phyloP scores from a whole-genome alignment of 2,797 vertebrate species.

The Chrysocyon brachyurus region DNA sequence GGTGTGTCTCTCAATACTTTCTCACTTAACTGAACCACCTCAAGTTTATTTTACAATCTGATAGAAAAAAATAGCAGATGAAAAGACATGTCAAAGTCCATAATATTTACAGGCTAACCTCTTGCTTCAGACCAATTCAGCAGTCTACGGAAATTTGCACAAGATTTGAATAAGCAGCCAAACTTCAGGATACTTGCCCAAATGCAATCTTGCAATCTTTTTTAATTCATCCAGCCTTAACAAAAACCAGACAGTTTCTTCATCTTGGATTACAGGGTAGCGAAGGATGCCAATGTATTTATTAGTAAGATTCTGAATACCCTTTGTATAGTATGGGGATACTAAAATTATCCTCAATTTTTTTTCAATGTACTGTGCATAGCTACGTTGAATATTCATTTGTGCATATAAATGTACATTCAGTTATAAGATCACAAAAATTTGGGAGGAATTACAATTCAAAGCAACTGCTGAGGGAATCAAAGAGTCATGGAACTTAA shows the following conservation, averaged over 20 bases:
- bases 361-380: neutral
- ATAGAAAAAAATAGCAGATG: conserved; percentile 30
- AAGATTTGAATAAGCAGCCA: conserved; percentile 71
- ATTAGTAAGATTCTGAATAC: conserved; percentile 57
- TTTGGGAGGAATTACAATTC: conserved; percentile 52
- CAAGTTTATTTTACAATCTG: conserved; percentile 57
- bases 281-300: conserved; percentile 20
- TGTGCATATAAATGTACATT: conserved; percentile 54
- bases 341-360: conserved; percentile 58
- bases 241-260: conserved; percentile 75
- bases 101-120: neutral
- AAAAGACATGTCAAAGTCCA: neutral
- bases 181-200: conserved; percentile 67
- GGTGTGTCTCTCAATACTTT: neutral
- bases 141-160: conserved; percentile 67
- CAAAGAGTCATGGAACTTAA: conserved; percentile 42
- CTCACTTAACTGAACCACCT: conserved; percentile 1
- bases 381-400: conserved; percentile 52
- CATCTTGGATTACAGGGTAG: conserved; percentile 69
- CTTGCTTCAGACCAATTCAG: conserved; percentile 3
- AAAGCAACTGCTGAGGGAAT: conserved; percentile 47
- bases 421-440: conserved; percentile 53
- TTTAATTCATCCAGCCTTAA: conserved; percentile 58
- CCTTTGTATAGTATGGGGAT: conserved; percentile 27
- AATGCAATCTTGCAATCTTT: conserved; percentile 61